These are phyloP conservation scores for Aricia artaxerxes DNA, from an alignment of 2,888 invertebrate genomes.

Conservation along the genomic window DNA sequence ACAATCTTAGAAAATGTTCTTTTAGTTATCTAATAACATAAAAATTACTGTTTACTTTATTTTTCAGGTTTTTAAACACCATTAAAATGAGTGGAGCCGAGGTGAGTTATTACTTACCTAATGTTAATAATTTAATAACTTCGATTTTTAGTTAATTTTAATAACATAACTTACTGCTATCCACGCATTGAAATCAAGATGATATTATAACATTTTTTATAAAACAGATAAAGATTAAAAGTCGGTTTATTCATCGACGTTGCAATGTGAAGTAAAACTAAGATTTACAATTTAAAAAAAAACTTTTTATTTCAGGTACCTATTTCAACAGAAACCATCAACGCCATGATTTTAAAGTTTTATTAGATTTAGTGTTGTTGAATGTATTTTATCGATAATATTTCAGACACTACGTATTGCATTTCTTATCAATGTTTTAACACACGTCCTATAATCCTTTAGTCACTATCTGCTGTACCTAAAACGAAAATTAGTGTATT, in stretches of 20 bases:
- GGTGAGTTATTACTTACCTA: slow-evolving; percentile 45
- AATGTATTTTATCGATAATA: slow-evolving; percentile 51
- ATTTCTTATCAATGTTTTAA: slow-evolving; percentile 44
- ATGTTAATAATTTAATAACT: too few relatives aligned
- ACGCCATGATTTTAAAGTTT: slow-evolving; percentile 45
- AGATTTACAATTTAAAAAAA: slow-evolving; percentile 7
- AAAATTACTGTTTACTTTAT: slow-evolving; percentile 44
- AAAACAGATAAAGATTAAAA: too few relatives aligned
- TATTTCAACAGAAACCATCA: slow-evolving; percentile 42
- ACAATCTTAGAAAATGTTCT: neutral
- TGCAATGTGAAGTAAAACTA: too few relatives aligned
- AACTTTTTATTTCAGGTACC: slow-evolving; percentile 41
- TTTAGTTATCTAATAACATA: neutral
- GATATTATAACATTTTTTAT: too few relatives aligned
- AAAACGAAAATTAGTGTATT: slow-evolving; percentile 65
- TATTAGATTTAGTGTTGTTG: slow-evolving; percentile 58
- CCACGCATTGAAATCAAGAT: too few relatives aligned
- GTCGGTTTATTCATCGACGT: too few relatives aligned
- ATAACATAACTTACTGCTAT: too few relatives aligned
- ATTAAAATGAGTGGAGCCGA: slow-evolving; percentile 54
- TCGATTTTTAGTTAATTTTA: too few relatives aligned
- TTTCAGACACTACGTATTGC: slow-evolving; percentile 37
- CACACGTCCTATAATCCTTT: slow-evolving; percentile 54
- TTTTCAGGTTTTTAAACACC: slow-evolving; percentile 74
- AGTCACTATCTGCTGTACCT: slow-evolving; percentile 49